Percentiles rank a stretch among this genome's conserved stretches.
These are phyloP conservation scores for Burhinus bistriatus DNA, from an alignment of 2,113 vertebrate species.

Conservation along the genomic window DNA sequence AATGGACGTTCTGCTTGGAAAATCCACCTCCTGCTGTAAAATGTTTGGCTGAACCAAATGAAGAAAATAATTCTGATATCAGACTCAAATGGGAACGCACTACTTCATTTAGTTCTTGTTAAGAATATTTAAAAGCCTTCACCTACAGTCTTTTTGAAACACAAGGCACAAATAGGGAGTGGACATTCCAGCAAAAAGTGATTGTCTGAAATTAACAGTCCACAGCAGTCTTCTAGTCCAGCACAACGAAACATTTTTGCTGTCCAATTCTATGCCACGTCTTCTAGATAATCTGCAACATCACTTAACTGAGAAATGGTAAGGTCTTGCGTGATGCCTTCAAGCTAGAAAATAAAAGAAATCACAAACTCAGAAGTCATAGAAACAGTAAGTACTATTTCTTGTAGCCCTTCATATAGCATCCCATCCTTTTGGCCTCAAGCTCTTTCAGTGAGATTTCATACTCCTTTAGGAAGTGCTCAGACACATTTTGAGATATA, in stretches of 20 bases:
- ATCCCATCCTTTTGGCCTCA: neutral
- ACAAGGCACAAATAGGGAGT: slow-evolving; percentile 71
- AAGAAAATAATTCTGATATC: slow-evolving; percentile 1
- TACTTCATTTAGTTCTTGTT: slow-evolving; percentile 30
- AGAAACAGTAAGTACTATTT: neutral
- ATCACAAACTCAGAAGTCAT: neutral
- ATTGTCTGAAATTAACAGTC: slow-evolving; percentile 57
- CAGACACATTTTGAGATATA: neutral
- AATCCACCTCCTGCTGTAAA: slow-evolving; percentile 22
- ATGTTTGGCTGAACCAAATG: neutral
- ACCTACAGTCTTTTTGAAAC: slow-evolving; percentile 61
- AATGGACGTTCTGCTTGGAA: neutral
- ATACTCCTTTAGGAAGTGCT: neutral
- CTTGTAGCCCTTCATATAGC: neutral
- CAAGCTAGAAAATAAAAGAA: slow-evolving; percentile 70
- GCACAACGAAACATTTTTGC: neutral
- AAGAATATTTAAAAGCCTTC: slow-evolving; percentile 52
- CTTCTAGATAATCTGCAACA: slow-evolving; percentile 89
- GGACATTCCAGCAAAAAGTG: slow-evolving; percentile 58
- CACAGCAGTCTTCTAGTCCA: slow-evolving; percentile 26
- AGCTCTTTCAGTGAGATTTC: neutral
- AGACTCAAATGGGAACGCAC: neutral
- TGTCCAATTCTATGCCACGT: slow-evolving; percentile 76
- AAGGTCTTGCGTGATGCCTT: slow-evolving; percentile 87
- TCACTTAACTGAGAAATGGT: slow-evolving; percentile 87